Evolutionary conservation across 2,113 vertebrate species (phyloP), one percentile per base, ranked within the genome.

Genomic region (Anser brachyrhynchus): DNA sequence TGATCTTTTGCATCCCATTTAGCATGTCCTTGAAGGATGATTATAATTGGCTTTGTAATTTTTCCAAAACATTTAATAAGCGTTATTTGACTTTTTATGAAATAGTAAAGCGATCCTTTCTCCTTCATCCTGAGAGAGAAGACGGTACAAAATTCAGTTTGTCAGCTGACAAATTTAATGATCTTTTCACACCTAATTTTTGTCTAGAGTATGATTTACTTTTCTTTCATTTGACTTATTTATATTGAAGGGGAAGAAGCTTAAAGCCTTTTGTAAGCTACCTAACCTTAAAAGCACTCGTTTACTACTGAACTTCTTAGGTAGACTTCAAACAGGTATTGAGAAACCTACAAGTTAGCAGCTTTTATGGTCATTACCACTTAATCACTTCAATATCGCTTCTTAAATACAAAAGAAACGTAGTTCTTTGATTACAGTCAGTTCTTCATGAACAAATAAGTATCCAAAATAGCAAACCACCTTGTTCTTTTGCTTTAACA

Each of bases 11-110:
- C 61, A 61, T 87, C 35, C 91, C 57, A 89, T 90, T 96, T 94
- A 93, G n/a, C 18, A 26, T 93, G 88, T 86, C 92, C 85, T 95
- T 96, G 84, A 92, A 96, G 65, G 64, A 86, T 94, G 17, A 83
- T 65, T 90, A 28, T 96, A 96, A 94, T 57, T 92, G 44, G 10
- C 70, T 78, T 43, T 55, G 20, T 89, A 76, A 43, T 58, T 93
- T 96, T 92, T 80, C 71, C 12, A 61, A 69, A 89, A 89, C 16
- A 49, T 49, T 72, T 80, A 80, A 44, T 83, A 92, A 91, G 35
- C 26, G 33, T 94, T 89, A 75, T 71, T 90, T 94, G 25, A 73
- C 80, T 84, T 91, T 65, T 46, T 37, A 52, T 3, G 20, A 22
- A 91, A 51, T 13, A 51, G 21, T 44, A 3, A 62, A 92, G 35